These are phyloP conservation scores for Ectropis crepuscularia DNA, from an alignment of 2,888 invertebrate genomes.

Conservation along the genomic window DNA sequence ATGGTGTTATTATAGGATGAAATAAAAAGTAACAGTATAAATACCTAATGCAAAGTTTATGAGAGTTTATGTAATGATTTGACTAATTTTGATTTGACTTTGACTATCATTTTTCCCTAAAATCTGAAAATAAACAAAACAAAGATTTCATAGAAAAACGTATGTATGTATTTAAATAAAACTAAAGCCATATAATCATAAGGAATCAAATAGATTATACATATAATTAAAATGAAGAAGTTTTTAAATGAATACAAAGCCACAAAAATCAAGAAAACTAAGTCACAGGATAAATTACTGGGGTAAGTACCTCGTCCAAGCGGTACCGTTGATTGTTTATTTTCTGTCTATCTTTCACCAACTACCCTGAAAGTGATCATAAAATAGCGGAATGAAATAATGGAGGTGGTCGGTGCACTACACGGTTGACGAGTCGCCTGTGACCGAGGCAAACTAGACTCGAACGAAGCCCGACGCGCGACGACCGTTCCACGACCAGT, in stretches of 20 bases:
- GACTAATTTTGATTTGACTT: too few species aligned
- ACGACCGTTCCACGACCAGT: conserved; percentile 65
- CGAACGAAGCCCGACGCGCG: conserved; percentile 61
- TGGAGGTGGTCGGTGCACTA: conserved; percentile 44
- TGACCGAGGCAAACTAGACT: conserved; percentile 57
- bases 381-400: conserved; percentile 24
- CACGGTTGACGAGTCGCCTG: conserved; percentile 54
- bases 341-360: conserved; percentile 26
- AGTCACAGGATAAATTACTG: conserved; percentile 58
- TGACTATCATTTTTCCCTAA: too few species aligned
- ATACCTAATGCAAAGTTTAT: too few species aligned
- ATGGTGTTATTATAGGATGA: too few species aligned
- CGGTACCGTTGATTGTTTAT: conserved; percentile 38
- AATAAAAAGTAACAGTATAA: too few species aligned
- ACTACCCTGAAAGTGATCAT: conserved; percentile 30
- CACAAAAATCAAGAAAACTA: conserved; percentile 57
- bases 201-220: too few species aligned
- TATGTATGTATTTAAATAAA: not conserved
- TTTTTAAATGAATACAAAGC: conserved; percentile 75
- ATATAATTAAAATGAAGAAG: conserved; percentile 64
- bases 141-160: too few species aligned
- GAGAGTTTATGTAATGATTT: too few species aligned
- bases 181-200: not conserved
- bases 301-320: conserved; percentile 50
- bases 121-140: too few species aligned